Percentiles rank a stretch among this genome's conserved stretches.
phyloP scores from a whole-genome alignment of 30 jellyfish, hydroid and myxozoan species.

The Pelagia noctiluca region DNA sequence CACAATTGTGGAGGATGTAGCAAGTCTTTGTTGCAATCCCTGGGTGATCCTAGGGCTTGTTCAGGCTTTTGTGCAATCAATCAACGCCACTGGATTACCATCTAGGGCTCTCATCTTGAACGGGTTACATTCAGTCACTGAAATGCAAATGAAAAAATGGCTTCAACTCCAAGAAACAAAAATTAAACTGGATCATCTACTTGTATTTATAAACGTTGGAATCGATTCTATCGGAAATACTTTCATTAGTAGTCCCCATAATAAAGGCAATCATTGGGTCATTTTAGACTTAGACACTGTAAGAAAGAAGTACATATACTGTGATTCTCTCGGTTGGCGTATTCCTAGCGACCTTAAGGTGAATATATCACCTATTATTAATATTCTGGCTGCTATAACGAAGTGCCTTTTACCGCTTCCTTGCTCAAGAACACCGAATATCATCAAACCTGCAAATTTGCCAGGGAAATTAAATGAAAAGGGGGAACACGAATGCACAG shows the following conservation, averaged over 20 bases:
- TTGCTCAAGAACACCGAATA: neutral
- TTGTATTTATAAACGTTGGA: constrained; percentile 9
- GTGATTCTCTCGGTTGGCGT: constrained; percentile 31
- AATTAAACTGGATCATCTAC: neutral
- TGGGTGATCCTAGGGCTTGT: constrained; percentile 11
- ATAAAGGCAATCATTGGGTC: constrained; percentile 25
- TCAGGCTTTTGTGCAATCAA: neutral
- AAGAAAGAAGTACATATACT: neutral
- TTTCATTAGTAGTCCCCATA: neutral
- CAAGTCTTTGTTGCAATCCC: constrained; percentile 21
- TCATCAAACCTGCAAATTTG: neutral
- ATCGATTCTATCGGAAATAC: neutral
- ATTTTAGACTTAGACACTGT: neutral
- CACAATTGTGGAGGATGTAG: neutral
- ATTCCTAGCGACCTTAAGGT: neutral
- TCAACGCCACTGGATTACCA: neutral
- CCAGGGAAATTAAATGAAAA: neutral
- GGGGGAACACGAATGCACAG: neutral
- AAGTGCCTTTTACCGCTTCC: neutral
- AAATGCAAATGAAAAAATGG: neutral
- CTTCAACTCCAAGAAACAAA: neutral
- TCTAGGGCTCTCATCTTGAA: neutral
- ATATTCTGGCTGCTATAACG: neutral
- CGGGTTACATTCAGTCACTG: neutral
- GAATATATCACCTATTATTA: neutral